phyloP scores from a whole-genome alignment of 1,140 invertebrate genomes.

The Acromyrmex heyeri region DNA sequence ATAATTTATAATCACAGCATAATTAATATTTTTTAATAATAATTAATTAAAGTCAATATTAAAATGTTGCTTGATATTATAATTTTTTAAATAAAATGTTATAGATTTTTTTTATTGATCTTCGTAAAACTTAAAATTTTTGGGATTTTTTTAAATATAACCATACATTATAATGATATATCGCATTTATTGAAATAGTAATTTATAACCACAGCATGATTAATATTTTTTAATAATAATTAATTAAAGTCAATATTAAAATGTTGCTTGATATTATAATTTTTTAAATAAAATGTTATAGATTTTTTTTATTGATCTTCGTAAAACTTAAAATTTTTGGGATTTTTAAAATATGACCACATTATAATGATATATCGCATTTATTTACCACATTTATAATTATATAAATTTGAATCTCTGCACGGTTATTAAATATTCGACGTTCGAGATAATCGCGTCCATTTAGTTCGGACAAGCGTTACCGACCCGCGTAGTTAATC shows the following conservation, averaged over 20 bases:
- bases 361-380: not conserved
- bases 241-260: no score
- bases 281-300: not conserved
- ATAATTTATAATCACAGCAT: not conserved
- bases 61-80: not conserved
- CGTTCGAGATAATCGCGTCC: conserved; percentile 36
- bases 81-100: not conserved
- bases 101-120: not conserved
- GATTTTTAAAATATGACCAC: not conserved
- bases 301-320: not conserved
- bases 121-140: not conserved
- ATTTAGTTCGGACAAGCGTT: conserved; percentile 45
- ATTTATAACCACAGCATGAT: no score
- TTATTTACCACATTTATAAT: conserved; percentile 26
- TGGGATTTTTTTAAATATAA: not conserved
- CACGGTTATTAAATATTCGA: conserved; percentile 43
- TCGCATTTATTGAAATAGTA: not conserved
- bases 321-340: not conserved
- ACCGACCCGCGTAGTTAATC: conserved; percentile 42
- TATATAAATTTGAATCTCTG: conserved; percentile 16
- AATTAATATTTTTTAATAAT: not conserved
- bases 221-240: no score
- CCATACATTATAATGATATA: not conserved
- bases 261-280: no score
- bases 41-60: not conserved